Base-by-base conservation (phyloP, 1,140 invertebrate species). In the Campoletis sonorensis region DNA sequence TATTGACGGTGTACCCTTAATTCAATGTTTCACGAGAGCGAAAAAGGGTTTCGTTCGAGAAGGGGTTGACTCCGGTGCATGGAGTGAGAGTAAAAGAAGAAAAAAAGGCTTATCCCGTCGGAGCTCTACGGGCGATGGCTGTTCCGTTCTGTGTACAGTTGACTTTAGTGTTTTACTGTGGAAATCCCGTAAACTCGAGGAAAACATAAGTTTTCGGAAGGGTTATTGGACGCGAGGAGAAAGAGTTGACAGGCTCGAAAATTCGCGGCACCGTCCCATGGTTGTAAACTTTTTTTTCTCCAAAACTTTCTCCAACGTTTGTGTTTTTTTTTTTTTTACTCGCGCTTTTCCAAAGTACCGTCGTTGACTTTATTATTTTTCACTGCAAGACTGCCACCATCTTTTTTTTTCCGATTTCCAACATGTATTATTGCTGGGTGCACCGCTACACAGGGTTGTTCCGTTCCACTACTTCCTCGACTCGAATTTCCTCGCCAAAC, bases 1-100 rank as follows among this genome's bases (percentile, higher is more conserved):
- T 91, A 90, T 90, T 89, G 86, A 85, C 27, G 80, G 84, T 64
- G 67, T 51, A 81, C 70, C 64, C 79, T 79, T 82, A 85, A 87
- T 85, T 80, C 85, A 64, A 84, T 84, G 75, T 80, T 79, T 80
- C 64, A 78, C 37, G 67, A 16, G 68, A 58, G 23, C 45, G 30
- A 75, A 83, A 86, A 88, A 88, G 84, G 85, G 76, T 86, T 88
- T 68, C 27, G 68, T 80, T 21, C 84, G 71, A 27, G 64, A 89
- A 91, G 75, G 86, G 85, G 85, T 91, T 88, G 82, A 86, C 72
- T 82, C 54, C 73, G 79, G n/a, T n/a, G 8, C n/a, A 54, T 27
- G 23, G 18, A n/a, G 11, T 0, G 10, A 37, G 67, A 33, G 37
- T 33, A 33, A 33, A 33, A 33, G 68, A 79, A 82, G 82, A 79